phyloP scores from a whole-genome alignment of 2,113 vertebrate genomes.

The Grus americana region DNA sequence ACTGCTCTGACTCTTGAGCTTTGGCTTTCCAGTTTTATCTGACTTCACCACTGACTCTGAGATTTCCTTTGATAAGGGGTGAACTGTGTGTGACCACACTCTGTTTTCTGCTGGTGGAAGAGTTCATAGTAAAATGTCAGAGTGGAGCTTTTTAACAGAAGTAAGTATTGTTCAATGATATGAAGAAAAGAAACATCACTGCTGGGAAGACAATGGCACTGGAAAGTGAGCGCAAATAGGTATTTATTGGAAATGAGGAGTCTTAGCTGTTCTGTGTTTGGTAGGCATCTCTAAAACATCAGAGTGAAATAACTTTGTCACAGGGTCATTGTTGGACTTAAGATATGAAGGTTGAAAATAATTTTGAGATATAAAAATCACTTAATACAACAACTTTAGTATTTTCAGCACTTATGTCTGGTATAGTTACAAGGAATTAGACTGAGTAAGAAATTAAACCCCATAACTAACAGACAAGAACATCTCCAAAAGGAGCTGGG shows the following conservation, averaged over 20 bases:
- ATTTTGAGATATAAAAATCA: not conserved
- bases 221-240: not conserved
- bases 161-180: not conserved
- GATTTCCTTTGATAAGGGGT: not conserved
- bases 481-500: not conserved
- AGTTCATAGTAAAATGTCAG: not conserved
- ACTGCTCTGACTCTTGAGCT: not conserved
- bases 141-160: not conserved
- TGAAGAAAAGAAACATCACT: not conserved
- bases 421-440: not conserved
- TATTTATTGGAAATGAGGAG: not conserved
- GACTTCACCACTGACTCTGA: not conserved
- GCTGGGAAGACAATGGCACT: not conserved
- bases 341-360: not conserved
- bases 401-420: not conserved
- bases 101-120: not conserved
- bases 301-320: not conserved
- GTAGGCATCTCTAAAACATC: not conserved
- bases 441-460: not conserved
- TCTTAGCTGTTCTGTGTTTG: not conserved
- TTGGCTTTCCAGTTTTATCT: not conserved
- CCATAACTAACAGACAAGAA: not conserved
- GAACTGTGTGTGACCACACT: not conserved
- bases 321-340: not conserved
- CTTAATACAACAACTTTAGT: not conserved